These are phyloP conservation scores for Mythimna albipuncta DNA, from an alignment of 2,888 invertebrate genomes.

Conservation along the genomic window DNA sequence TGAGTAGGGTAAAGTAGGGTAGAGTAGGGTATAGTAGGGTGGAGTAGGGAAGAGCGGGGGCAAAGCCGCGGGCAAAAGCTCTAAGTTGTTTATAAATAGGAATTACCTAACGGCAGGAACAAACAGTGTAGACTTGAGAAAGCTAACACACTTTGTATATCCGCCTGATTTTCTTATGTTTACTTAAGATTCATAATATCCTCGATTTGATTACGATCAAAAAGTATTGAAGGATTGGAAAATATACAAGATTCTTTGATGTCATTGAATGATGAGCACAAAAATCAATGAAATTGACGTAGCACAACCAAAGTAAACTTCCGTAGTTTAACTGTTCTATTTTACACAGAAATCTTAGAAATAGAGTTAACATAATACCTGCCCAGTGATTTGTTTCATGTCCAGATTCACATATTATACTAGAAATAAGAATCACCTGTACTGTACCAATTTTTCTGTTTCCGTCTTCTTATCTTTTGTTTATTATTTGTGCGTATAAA, in stretches of 20 bases:
- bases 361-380: background rate
- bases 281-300: background rate
- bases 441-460: too few relatives aligned
- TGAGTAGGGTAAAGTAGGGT: too few relatives aligned
- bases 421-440: too few relatives aligned
- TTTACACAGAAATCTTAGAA: background rate
- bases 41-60: too few relatives aligned
- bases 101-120: background rate
- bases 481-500: too few relatives aligned
- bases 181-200: slow-evolving; percentile 23
- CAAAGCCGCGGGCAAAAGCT: too few relatives aligned
- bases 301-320: background rate
- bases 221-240: slow-evolving; percentile 5
- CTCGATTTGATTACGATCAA: background rate
- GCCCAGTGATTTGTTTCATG: too few relatives aligned
- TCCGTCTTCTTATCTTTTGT: too few relatives aligned
- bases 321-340: background rate
- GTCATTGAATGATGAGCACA: background rate
- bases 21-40: too few relatives aligned
- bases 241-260: slow-evolving; percentile 14
- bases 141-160: slow-evolving; percentile 16
- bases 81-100: background rate
- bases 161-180: slow-evolving; percentile 9
- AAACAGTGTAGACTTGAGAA: slow-evolving; percentile 18
- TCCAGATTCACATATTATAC: too few relatives aligned